A percentile compares a stretch with the other conserved stretches of the same genome.
These are phyloP conservation scores for Echiichthys vipera DNA, from an alignment of 2,797 vertebrate species.

Conservation along the genomic window DNA sequence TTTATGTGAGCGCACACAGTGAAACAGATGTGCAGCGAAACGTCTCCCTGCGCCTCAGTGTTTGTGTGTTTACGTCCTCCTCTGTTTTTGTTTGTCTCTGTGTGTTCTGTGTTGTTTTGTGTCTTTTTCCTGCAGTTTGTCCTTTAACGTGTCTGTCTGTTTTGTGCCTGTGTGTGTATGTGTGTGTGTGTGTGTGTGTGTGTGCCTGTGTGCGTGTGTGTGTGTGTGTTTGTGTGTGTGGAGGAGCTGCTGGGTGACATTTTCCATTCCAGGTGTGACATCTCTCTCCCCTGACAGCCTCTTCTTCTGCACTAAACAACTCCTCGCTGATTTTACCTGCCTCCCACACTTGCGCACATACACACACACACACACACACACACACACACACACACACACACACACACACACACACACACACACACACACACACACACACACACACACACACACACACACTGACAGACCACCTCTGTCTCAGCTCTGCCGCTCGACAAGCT, in stretches of 20 bases:
- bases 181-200: slow-evolving; percentile 49
- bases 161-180: slow-evolving; percentile 39
- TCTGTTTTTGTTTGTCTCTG: slow-evolving; percentile 58
- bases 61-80: slow-evolving; percentile 49
- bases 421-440: slow-evolving; percentile 26
- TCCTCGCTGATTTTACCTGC: slow-evolving; percentile 78
- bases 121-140: slow-evolving; percentile 46
- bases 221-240: slow-evolving; percentile 27
- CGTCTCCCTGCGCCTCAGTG: not conserved
- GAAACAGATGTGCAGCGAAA: not conserved
- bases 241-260: slow-evolving; percentile 55
- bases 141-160: slow-evolving; percentile 53
- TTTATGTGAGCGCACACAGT: too few relatives aligned
- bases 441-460: slow-evolving; percentile 47
- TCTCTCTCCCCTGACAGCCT: slow-evolving; percentile 70
- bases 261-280: slow-evolving; percentile 79
- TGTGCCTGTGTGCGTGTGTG: slow-evolving; percentile 30
- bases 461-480: slow-evolving; percentile 81
- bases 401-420: not conserved
- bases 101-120: slow-evolving; percentile 63
- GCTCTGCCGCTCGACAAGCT: slow-evolving; percentile 84
- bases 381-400: not conserved
- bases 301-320: slow-evolving; percentile 76
- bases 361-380: not conserved
- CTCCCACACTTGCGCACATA: not conserved